Base-by-base conservation (phyloP, 1,140 invertebrate species). In the Archivesica marissinica region DNA sequence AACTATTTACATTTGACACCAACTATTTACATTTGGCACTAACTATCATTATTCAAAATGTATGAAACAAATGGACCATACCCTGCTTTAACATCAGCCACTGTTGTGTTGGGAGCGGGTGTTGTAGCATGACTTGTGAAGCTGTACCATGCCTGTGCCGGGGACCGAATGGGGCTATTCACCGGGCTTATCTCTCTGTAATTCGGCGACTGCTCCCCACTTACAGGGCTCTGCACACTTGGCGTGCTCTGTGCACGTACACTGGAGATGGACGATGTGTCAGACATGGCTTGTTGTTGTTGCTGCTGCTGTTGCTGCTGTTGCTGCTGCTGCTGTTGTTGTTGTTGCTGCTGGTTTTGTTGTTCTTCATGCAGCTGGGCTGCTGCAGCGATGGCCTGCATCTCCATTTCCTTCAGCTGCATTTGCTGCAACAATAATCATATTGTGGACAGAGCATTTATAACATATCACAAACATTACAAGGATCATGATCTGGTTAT, bases 241-340 rank as follows among this genome's bases (percentile, higher is more conserved):
- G 93, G 23, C 93, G 93, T n/a, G 91, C 76, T 93, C 94, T 15
- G 92, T 90, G 41, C 91, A 87, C 66, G 92, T 93, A 64, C 41
- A 6, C 28, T 30, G 30, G 59, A 68, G 3, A 44, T 23, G 17
- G 64, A 66, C 3, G 64, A 72, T 11, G 78, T 56, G 20, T 85
- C 80, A 13, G 44, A 68, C 11, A 44, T 20, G 15, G 54, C 38
- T 44, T 50, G 61, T 47, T 64, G 56, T 25, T 52, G 38, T 52
- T 66, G 56, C 47, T 70, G 54, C 50, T 72, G 38, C 54, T 75
- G 80, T 20, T 78, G 86, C 41, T 56, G 68, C 41, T 85, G 79
- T 20, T 82, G 39, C 54, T 86, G 47, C 47, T 78, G 85, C 23
- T 52, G 38, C 39, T 66, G 56, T 59, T 70, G 54, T 61, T 72